A percentile compares a stretch with the other conserved stretches of the same genome.
phyloP scores from a whole-genome alignment of 2,797 vertebrate genomes.

The Catamblyrhynchus diadema region DNA sequence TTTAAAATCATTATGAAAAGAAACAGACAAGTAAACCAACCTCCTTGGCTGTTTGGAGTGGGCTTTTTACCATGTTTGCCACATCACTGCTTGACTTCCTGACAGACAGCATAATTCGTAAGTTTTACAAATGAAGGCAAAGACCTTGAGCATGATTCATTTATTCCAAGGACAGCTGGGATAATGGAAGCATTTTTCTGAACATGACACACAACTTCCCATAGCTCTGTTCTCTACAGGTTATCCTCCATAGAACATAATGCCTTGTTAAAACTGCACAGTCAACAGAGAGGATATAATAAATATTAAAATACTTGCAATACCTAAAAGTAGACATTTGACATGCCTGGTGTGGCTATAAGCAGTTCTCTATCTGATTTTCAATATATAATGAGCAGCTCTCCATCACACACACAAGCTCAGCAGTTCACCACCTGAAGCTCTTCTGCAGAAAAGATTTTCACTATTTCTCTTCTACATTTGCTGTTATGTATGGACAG shows the following conservation, averaged over 20 bases:
- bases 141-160: background rate
- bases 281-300: background rate
- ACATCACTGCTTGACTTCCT: background rate
- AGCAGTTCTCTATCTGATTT: background rate
- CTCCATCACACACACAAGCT: background rate
- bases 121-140: background rate
- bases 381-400: background rate
- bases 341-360: background rate
- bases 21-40: background rate
- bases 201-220: background rate
- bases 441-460: background rate
- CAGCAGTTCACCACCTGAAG: background rate
- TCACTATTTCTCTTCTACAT: background rate
- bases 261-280: background rate
- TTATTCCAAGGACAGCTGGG: background rate
- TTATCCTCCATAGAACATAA: background rate
- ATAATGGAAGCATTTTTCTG: background rate
- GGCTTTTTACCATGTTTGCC: background rate
- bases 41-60: background rate
- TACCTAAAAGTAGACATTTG: rapidly evolving
- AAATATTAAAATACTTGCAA: background rate
- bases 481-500: rapidly evolving
- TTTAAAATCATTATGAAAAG: background rate
- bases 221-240: background rate
- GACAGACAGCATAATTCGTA: background rate